These are phyloP conservation scores for Drosophila suboccidentalis DNA, from an alignment of 2,888 invertebrate species.

Conservation along the genomic window DNA sequence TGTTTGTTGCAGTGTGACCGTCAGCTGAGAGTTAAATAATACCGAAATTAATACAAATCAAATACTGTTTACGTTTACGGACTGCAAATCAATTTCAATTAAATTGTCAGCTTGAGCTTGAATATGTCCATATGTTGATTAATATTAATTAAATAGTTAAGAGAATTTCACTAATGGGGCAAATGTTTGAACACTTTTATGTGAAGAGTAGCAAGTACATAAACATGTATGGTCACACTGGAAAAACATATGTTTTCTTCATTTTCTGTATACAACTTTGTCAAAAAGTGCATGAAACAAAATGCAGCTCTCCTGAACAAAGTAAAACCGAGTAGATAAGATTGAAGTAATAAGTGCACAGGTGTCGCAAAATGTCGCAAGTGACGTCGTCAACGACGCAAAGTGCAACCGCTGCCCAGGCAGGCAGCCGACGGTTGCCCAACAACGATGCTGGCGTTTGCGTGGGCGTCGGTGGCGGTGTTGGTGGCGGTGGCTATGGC, in stretches of 20 bases:
- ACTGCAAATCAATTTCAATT: not conserved
- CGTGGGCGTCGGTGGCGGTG: conserved; percentile 57
- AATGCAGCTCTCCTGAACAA: conserved; percentile 51
- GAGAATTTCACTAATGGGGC: not conserved
- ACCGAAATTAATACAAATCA: not conserved
- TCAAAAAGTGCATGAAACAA: conserved; percentile 49
- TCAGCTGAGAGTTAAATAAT: not conserved
- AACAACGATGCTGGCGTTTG: conserved; percentile 57
- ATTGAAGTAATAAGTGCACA: conserved; percentile 7
- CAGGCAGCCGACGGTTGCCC: conserved; percentile 53
- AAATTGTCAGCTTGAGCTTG: not conserved
- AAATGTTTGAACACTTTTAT: not conserved
- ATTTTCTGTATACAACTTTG: conserved; percentile 62
- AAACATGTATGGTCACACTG: conserved; percentile 17
- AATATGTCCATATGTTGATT: not conserved
- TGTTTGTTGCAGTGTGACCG: conserved; percentile 21
- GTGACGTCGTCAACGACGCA: conserved; percentile 63
- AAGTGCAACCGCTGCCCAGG: conserved; percentile 56
- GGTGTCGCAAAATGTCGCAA: conserved; percentile 50
- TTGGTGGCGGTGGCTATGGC: conserved; percentile 68
- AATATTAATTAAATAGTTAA: not conserved
- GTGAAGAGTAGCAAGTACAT: not conserved
- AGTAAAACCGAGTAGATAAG: conserved; percentile 9
- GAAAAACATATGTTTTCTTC: conserved; percentile 41
- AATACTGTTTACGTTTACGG: not conserved